Evolutionary conservation across 2,113 vertebrate species (phyloP), one percentile per base, ranked within the genome.

Genomic region (Buteo buteo): DNA sequence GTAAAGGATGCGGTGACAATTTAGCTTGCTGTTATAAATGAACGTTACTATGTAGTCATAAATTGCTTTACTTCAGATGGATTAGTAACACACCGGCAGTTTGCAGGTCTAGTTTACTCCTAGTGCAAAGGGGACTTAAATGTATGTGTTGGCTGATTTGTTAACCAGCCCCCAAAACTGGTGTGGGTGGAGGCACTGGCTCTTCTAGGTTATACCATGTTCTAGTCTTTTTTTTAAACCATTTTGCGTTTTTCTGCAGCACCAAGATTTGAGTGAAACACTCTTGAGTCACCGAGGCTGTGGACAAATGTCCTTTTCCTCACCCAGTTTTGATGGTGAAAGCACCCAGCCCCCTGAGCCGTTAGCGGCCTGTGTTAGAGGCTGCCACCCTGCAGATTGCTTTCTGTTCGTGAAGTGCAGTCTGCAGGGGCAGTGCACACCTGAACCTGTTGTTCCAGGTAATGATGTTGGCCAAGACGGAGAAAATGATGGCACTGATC

Each of bases 361-460:
- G 0, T 61, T 36, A 34, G 40, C 57, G 20, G 49, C 34, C 28
- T 6, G 22, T 16, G 18, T 31, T 54, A 12, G 73, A 18, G 38
- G 57, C 42, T 34, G 1, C 57, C 57, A 28, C 40, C 10, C 49
- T 13, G n/a, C 57, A 8, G 32, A 7, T n/a, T 15, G 11, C 40
- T 38, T 54, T 59, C 32, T 10, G 7, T 18, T n/a, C 3, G 5
- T 2, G 7, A 40, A 44, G 7, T 3, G 2, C 16, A 1, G 13
- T 26, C 65, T 45, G 45, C 21, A 26, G 58, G 34, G 24, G 40
- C 49, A 21, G 20, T 3, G 36, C 36, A 11, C 15, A 1, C 31
- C 38, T 1, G 0, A 40, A 17, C 70, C 45, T 47, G 82, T n/a
- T 28, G 8, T 61, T 67, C 59, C 45, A 9, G 8, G 17, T 38